These are phyloP conservation scores for Phocoena sinus DNA, from an alignment of 2,113 vertebrate species.

Conservation along the genomic window DNA sequence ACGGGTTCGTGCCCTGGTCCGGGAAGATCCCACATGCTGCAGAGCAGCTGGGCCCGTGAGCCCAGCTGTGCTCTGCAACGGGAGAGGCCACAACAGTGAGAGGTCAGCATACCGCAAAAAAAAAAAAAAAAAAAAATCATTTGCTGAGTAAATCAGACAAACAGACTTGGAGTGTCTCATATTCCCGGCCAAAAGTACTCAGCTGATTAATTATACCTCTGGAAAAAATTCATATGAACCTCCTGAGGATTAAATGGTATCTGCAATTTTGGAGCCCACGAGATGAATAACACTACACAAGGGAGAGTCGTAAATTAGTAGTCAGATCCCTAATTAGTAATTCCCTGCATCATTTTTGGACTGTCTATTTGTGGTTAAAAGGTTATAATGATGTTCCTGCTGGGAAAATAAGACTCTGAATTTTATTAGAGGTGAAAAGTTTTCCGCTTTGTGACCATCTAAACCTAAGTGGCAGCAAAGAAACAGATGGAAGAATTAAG, in stretches of 20 bases:
- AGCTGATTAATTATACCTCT: slow-evolving; percentile 32
- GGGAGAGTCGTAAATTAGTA: neutral
- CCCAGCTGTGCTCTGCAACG: too few species aligned
- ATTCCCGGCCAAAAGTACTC: neutral
- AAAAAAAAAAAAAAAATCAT: neutral
- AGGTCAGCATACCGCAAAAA: too few species aligned
- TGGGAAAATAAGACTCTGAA: neutral
- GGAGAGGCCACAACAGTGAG: too few species aligned
- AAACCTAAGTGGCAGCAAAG: neutral
- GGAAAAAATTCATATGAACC: slow-evolving; percentile 40
- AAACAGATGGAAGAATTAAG: neutral
- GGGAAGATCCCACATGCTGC: too few species aligned
- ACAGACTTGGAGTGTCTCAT: neutral
- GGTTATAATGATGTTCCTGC: neutral
- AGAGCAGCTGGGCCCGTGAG: too few species aligned
- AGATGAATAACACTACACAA: neutral
- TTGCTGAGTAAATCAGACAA: neutral
- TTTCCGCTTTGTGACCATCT: neutral
- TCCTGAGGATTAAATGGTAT: neutral
- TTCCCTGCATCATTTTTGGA: neutral
- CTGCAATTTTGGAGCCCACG: neutral
- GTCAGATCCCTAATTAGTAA: neutral
- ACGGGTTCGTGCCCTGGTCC: too few species aligned
- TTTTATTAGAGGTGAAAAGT: neutral
- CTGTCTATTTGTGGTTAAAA: slow-evolving; percentile 2